These are phyloP conservation scores for Zalophus californianus DNA, from an alignment of 2,797 vertebrate genomes.

Conservation along the genomic window DNA sequence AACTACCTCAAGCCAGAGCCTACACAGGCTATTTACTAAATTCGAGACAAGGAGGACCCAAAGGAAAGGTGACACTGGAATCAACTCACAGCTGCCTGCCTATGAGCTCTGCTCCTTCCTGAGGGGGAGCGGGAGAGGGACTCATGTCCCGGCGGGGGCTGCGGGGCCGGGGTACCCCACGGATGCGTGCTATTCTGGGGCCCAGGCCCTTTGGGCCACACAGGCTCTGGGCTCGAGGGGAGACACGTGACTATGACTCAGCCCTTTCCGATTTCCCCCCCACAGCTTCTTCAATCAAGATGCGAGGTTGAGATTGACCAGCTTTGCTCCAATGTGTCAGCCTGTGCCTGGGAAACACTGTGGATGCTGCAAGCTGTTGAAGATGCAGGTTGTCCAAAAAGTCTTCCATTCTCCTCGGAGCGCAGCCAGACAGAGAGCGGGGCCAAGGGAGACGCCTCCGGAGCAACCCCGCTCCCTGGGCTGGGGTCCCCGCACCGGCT, in stretches of 20 bases:
- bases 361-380: not conserved
- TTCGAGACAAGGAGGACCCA: not conserved
- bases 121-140: not conserved
- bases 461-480: fast-evolving
- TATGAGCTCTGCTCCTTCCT: not conserved
- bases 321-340: not conserved
- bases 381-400: not conserved
- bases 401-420: not conserved
- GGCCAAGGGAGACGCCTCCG: not conserved
- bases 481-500: not conserved
- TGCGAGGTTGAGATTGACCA: not conserved
- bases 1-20: not conserved
- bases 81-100: not conserved
- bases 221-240: not conserved
- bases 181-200: too few relatives aligned
- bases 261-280: not conserved
- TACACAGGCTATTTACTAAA: not conserved
- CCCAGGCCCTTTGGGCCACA: not conserved
- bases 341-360: too few relatives aligned
- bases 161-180: fast-evolving
- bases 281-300: not conserved
- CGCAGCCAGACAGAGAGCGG: not conserved
- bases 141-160: fast-evolving
- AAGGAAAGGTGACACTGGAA: not conserved
- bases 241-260: not conserved